Percentiles rank a stretch among this genome's conserved stretches.
Evolutionary conservation across 2,797 vertebrate species (phyloP).

Genomic region (Fistularia tabacaria): DNA sequence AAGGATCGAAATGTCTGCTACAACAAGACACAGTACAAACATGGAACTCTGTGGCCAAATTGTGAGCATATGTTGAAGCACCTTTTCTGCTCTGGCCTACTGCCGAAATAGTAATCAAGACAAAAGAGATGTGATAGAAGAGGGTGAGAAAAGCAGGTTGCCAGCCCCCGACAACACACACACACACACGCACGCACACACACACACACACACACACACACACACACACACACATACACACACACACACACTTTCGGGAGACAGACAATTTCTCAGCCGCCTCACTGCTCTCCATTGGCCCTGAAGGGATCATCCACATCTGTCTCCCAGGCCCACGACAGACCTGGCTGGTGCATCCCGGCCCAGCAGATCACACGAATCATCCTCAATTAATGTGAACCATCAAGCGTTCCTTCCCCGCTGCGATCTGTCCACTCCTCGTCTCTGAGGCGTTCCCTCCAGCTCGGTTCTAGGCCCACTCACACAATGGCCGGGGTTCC

Average conservation of each 20-base stretch:
- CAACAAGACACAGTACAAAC: slow-evolving; percentile 40
- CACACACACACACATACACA: no score
- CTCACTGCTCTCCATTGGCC: slow-evolving; percentile 64
- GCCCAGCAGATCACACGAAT: slow-evolving; percentile 70
- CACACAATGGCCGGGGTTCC: slow-evolving; percentile 54
- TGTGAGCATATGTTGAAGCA: slow-evolving; percentile 75
- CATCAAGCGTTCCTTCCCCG: slow-evolving; percentile 62
- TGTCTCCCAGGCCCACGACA: slow-evolving; percentile 75
- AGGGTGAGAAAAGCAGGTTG: slow-evolving; percentile 58
- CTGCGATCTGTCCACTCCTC: slow-evolving; percentile 46
- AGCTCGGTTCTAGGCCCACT: slow-evolving; percentile 55
- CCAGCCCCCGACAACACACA: slow-evolving; percentile 31
- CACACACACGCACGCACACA: no score
- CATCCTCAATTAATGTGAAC: slow-evolving; percentile 74
- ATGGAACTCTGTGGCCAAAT: slow-evolving; percentile 60
- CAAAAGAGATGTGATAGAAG: slow-evolving; percentile 69
- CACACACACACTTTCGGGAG: slow-evolving; percentile 35
- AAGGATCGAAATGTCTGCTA: slow-evolving; percentile 45
- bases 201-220: no score
- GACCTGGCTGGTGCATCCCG: slow-evolving; percentile 62
- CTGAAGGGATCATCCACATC: slow-evolving; percentile 73
- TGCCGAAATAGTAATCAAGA: slow-evolving; percentile 73
- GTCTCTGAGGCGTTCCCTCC: slow-evolving; percentile 62
- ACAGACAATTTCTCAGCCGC: slow-evolving; percentile 68
- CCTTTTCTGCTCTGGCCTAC: slow-evolving; percentile 50